Evolutionary conservation across 2,113 vertebrate species (phyloP), one percentile per base, ranked within the genome.

Genomic region (Lepus europaeus): DNA sequence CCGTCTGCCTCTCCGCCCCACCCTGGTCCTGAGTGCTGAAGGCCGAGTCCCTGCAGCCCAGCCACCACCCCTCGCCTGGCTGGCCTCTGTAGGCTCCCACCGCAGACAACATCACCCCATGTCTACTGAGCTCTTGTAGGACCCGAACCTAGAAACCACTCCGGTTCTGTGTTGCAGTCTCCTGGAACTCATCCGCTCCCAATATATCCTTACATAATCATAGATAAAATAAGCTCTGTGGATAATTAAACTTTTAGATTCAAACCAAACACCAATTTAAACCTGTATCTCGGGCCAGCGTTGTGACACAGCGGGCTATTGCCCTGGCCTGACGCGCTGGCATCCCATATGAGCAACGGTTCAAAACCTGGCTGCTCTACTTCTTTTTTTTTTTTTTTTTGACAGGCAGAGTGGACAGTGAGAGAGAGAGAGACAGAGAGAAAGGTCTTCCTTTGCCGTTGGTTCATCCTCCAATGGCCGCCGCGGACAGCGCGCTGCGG

Each of bases 101-200:
- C 4, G 6, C 14, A 85, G 23, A 63, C 49, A 70, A 23, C 73
- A 83, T 72, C 84, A 90, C 93, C 73, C 63, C 86, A 82, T 70
- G 20, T 12, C 94, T 97, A 36, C 12, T 95, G 29, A 36, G 36
- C 64, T 94, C 92, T 69, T 56, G 51, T 66, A 20, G 36, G 16
- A 45, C 89, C 81, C 78, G 61, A 81, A 93, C 95, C 88, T 77
- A 94, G 93, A 97, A 95, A 2, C 5, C 89, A 95, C 93, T 3
- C 64, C 51, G 66, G 11, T 45, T 68, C 92, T 29, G 73, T 49
- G 74, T 2, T 33, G 19, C 49, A 80, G 49, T 13, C 63, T 96
- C 72, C 56, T 53, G 22, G 93, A 95, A 94, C 13, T 29, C 3
- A 39, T 19, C 85, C 27, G 45, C 9, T 76, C n/a, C 39, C 23